phyloP scores from a whole-genome alignment of 2,113 vertebrate genomes.

The Saccopteryx bilineata region DNA sequence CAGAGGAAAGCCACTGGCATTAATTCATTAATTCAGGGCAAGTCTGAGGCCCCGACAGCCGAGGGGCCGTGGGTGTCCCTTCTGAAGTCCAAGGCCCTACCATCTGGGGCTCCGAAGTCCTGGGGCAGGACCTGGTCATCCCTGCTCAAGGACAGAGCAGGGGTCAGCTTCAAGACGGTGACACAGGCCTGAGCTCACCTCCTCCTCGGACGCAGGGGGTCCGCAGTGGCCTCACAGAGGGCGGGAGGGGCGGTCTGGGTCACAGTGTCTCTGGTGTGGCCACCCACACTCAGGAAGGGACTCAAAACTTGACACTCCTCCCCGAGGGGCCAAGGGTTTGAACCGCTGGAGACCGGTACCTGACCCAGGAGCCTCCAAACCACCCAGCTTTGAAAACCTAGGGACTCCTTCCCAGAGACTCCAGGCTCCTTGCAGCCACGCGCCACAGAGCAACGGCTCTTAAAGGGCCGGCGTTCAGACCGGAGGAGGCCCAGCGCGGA shows the following conservation, averaged over 20 bases:
- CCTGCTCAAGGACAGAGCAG: neutral
- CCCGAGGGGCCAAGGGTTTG: neutral
- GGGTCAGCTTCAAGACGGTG: neutral
- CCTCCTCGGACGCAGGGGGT: neutral
- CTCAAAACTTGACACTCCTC: neutral
- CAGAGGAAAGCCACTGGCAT: neutral
- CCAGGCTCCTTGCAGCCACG: neutral
- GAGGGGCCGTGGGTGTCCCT: neutral
- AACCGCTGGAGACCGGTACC: neutral
- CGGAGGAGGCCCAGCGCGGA: neutral
- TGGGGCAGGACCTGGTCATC: fast-evolving
- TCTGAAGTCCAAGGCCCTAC: neutral
- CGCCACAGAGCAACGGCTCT: neutral
- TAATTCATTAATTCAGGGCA: neutral
- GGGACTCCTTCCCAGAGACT: too few species aligned
- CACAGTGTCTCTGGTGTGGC: neutral
- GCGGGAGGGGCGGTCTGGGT: fast-evolving
- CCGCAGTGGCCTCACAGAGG: fast-evolving
- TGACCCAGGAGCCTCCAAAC: neutral
- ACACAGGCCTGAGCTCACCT: neutral
- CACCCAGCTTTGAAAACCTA: neutral
- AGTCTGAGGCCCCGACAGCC: neutral
- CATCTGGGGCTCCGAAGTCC: neutral
- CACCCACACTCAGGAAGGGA: neutral
- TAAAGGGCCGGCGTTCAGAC: neutral